Conservation (phyloP, 1,140 invertebrate species). For the Scaptomyza pallida region DNA sequence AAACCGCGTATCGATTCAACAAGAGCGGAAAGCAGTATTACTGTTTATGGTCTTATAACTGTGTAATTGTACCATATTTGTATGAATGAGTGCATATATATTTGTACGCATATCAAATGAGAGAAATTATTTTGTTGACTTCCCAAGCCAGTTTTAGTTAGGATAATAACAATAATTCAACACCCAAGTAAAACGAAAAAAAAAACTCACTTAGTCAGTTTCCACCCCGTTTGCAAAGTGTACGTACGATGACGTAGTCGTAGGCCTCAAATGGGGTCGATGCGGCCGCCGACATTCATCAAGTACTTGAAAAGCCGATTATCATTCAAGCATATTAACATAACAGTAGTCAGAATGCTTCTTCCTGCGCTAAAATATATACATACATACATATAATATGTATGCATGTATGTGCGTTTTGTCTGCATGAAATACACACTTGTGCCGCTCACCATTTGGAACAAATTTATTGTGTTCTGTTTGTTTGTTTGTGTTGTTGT, state of each 20-base stretch:
- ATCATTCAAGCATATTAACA: conserved; percentile 7
- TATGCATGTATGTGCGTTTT: not conserved
- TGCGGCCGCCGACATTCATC: not conserved
- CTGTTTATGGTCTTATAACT: not conserved
- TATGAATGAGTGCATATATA: not conserved
- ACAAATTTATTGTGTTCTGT: conserved; percentile 18
- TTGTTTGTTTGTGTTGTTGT: not conserved
- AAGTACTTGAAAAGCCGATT: conserved; percentile 12
- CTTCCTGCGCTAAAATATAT: conserved; percentile 20
- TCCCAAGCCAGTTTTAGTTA: not conserved
- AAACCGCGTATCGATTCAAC: conserved; percentile 34
- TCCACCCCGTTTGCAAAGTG: too few species aligned
- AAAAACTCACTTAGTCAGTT: not conserved
- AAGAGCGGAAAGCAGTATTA: conserved; percentile 9
- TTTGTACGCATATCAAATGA: not conserved
- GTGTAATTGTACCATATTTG: not conserved
- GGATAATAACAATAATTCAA: not conserved
- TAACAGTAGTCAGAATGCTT: conserved; percentile 8
- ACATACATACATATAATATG: too few species aligned
- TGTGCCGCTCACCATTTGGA: conserved; percentile 3
- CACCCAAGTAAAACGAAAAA: not conserved
- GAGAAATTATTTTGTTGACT: not conserved
- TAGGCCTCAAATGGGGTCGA: not conserved
- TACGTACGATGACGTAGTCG: not conserved
- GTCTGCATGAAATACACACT: conserved; percentile 4